Conservation (phyloP, 2,113 vertebrate species). For the Otolemur garnettii region DNA sequence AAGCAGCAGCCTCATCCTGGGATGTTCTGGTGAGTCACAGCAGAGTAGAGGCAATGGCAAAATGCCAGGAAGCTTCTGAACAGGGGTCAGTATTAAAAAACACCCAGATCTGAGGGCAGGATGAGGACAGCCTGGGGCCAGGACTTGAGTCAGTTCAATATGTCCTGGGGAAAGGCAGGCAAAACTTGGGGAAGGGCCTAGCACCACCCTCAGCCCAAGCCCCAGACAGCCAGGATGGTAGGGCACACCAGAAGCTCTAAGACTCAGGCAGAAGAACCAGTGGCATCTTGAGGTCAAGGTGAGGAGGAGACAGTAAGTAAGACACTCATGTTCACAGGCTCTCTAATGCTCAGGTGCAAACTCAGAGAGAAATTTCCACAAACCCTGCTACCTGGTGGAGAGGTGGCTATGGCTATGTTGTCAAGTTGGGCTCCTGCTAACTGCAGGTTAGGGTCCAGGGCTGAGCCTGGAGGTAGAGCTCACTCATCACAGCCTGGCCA, state of each 20-base stretch:
- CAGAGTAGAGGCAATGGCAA: not conserved
- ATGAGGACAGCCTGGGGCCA: not conserved
- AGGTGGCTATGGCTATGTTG: not conserved
- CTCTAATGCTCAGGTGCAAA: not conserved
- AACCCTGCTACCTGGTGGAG: not conserved
- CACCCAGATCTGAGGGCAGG: not conserved
- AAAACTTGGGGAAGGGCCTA: not conserved
- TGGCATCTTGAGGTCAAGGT: not conserved
- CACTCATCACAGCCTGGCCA: not conserved
- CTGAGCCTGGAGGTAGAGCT: not conserved
- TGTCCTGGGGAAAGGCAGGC: not conserved
- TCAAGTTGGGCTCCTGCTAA: not conserved
- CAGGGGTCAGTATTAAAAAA: constrained; percentile 18
- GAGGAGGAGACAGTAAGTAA: not conserved
- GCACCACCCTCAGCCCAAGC: not conserved
- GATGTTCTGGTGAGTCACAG: not conserved
- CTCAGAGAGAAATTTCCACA: not conserved
- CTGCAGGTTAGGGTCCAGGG: not conserved
- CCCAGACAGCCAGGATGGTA: not conserved
- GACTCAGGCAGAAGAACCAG: not conserved
- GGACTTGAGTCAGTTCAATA: not conserved
- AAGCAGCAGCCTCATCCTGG: not conserved
- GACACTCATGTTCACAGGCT: not conserved
- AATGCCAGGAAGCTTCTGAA: not conserved
- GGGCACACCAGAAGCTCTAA: not conserved